Evolutionary conservation across 2,113 vertebrate genomes (phyloP).

Genomic region (Steatornis caripensis): DNA sequence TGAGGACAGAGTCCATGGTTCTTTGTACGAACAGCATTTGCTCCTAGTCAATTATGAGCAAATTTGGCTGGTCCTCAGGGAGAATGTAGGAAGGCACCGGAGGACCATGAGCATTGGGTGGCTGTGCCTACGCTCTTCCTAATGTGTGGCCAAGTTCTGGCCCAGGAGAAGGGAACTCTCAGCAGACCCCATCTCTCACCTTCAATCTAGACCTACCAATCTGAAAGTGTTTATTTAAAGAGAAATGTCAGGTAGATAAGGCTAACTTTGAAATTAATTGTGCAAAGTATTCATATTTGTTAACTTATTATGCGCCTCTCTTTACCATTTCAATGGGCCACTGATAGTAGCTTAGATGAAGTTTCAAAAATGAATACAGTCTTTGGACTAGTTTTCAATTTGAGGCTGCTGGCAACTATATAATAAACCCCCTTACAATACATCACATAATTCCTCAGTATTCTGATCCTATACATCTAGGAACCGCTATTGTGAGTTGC

Average conservation of each 20-base stretch:
- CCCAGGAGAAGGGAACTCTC: neutral
- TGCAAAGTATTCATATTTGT: neutral
- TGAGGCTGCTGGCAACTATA: constrained; percentile 7
- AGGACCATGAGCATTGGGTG: neutral
- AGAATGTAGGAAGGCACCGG: neutral
- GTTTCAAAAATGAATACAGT: constrained; percentile 18
- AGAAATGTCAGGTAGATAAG: neutral
- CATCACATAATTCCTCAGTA: neutral
- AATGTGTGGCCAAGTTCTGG: neutral
- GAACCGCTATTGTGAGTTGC: constrained; percentile 35
- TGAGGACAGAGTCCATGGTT: neutral
- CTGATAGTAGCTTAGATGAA: neutral
- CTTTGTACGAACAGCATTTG: neutral
- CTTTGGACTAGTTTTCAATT: constrained; percentile 19
- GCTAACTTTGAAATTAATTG: neutral
- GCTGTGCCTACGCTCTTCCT: neutral
- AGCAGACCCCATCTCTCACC: neutral
- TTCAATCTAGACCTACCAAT: neutral
- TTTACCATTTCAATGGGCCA: neutral
- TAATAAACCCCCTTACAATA: neutral
- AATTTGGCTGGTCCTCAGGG: neutral
- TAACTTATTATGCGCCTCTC: neutral
- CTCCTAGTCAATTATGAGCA: neutral
- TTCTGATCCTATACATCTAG: constrained; percentile 8
- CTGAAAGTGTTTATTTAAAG: neutral